These are phyloP conservation scores for Monochamus saltuarius DNA, from an alignment of 1,140 invertebrate genomes.

Conservation along the genomic window DNA sequence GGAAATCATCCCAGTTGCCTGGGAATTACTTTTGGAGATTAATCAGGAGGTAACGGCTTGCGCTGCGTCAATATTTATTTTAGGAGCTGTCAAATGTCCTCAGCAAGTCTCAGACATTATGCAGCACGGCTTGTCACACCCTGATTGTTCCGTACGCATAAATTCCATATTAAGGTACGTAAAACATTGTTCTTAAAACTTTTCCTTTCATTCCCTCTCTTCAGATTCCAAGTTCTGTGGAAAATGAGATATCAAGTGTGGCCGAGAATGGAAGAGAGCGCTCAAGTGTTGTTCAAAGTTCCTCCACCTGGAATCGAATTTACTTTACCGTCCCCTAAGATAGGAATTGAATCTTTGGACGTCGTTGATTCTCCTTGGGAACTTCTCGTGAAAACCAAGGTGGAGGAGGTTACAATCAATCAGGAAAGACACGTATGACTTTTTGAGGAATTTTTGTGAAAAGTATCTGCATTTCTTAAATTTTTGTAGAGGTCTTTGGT, in stretches of 20 bases:
- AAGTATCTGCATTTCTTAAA: constrained; percentile 12
- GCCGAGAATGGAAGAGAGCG: constrained; percentile 98
- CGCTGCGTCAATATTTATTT: constrained; percentile 87
- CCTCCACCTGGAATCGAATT: constrained; percentile 99
- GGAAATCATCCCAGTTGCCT: constrained; percentile 86
- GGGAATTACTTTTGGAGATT: constrained; percentile 80
- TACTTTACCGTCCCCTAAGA: constrained; percentile 96
- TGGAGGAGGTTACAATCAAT: constrained; percentile 98
- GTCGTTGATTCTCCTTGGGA: constrained; percentile 99
- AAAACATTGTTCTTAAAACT: constrained; percentile 8
- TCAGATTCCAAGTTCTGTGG: constrained; percentile 91
- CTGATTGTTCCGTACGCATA: constrained; percentile 74
- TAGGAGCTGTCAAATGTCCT: constrained; percentile 87
- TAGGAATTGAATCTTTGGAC: constrained; percentile 90
- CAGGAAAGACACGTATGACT: constrained; percentile 91
- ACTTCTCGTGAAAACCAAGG: constrained; percentile 95
- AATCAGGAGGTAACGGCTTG: constrained; percentile 71
- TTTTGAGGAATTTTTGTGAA: neutral
- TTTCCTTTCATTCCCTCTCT: constrained; percentile 6
- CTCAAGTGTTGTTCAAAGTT: constrained; percentile 92
- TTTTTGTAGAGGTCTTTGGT: constrained; percentile 85
- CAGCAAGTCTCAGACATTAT: constrained; percentile 86
- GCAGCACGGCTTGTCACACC: constrained; percentile 80
- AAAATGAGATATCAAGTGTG: constrained; percentile 97
- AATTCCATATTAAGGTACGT: constrained; percentile 76